Conservation (phyloP, 2,888 invertebrate species). For the Azorinus chamasolen region DNA sequence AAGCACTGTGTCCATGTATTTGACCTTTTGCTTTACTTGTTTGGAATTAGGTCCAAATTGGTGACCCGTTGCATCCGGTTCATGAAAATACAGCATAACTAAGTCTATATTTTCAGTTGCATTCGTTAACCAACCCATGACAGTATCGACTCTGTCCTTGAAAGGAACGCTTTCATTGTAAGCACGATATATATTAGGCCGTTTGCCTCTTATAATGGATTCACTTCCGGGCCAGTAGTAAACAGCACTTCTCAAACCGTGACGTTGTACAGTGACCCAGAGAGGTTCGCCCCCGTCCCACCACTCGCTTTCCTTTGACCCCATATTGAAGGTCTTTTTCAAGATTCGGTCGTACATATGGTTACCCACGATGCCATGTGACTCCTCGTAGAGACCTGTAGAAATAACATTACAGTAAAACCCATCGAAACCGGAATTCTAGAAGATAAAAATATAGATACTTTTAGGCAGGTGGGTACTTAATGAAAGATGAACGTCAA, state of each 20-base stretch:
- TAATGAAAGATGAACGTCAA: no score
- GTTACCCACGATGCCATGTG: conserved; percentile 90
- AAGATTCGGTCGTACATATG: conserved; percentile 88
- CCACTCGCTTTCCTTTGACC: conserved; percentile 70
- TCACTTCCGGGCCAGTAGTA: conserved; percentile 90
- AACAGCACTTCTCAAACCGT: conserved; percentile 88
- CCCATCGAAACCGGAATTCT: no score
- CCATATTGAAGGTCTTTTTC: conserved; percentile 70
- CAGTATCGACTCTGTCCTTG: conserved; percentile 88
- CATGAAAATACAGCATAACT: conserved; percentile 77
- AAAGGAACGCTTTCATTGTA: conserved; percentile 87
- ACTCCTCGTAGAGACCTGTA: conserved; percentile 90
- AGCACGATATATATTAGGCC: conserved; percentile 80
- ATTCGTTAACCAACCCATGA: conserved; percentile 86
- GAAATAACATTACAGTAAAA: no score
- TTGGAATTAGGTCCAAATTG: conserved; percentile 73
- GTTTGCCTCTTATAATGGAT: conserved; percentile 87
- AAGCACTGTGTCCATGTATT: conserved; percentile 71
- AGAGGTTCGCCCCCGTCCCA: conserved; percentile 81
- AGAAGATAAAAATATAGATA: no score
- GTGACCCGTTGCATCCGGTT: conserved; percentile 80
- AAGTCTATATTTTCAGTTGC: conserved; percentile 63
- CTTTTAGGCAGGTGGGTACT: no score
- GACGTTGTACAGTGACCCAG: conserved; percentile 87
- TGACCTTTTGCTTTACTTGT: conserved; percentile 64